These are phyloP conservation scores for Heliconius melpomene DNA, from an alignment of 1,140 invertebrate genomes.

Conservation along the genomic window DNA sequence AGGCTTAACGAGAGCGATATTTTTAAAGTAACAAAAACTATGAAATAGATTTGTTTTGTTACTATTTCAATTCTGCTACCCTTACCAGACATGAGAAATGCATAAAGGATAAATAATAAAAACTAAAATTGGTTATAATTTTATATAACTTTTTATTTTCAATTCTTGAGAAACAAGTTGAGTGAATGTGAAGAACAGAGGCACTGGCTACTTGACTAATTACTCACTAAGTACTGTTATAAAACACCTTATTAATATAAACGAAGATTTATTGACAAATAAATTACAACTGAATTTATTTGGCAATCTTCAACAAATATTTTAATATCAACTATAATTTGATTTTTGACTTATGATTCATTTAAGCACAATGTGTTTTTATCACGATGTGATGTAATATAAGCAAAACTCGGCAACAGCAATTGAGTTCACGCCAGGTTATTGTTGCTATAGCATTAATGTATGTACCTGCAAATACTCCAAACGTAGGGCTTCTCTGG, in stretches of 20 bases:
- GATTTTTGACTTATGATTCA: slow-evolving; percentile 2
- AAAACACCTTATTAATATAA: neutral
- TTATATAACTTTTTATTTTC: no score
- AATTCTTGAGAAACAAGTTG: no score
- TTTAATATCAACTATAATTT: neutral
- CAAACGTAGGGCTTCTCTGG: neutral
- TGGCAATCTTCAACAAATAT: neutral
- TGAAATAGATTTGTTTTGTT: no score
- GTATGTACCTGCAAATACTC: neutral
- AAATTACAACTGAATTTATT: neutral
- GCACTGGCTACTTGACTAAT: no score
- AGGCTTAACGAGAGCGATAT: no score
- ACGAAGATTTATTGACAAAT: neutral
- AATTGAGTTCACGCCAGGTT: neutral
- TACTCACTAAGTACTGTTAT: neutral
- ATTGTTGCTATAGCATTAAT: neutral
- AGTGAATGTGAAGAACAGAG: no score
- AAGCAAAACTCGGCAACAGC: neutral
- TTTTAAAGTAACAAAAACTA: no score
- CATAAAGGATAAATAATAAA: no score
- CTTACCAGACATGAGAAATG: no score
- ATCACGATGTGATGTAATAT: neutral
- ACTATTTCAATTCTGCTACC: no score
- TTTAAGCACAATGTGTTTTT: neutral
- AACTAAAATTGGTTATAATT: no score